A percentile compares a stretch with the other conserved stretches of the same genome.
Evolutionary conservation across 2,888 invertebrate genomes (phyloP).

Genomic region (Disparrhopalites patrizii): DNA sequence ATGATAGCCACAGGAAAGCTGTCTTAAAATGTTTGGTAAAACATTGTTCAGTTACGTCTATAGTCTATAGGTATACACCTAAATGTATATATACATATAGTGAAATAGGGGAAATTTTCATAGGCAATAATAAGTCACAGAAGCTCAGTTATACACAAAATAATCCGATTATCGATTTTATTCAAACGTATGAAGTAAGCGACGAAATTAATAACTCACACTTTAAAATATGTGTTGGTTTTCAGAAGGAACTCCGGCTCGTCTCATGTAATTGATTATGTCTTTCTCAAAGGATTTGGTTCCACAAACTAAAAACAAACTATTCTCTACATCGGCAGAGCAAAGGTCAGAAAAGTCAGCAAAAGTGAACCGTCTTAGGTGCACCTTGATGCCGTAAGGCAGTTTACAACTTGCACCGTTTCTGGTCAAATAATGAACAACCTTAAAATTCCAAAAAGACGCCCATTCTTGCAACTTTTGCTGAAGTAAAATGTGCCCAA

Average conservation of each 20-base stretch:
- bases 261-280: slow-evolving; percentile 52
- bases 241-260: slow-evolving; percentile 48
- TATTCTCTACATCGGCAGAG: slow-evolving; percentile 50
- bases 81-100: no score
- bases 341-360: slow-evolving; percentile 52
- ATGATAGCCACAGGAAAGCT: no score
- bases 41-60: no score
- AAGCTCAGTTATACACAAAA: no score
- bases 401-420: slow-evolving; percentile 40
- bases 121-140: no score
- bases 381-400: slow-evolving; percentile 59
- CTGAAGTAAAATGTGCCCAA: slow-evolving; percentile 61
- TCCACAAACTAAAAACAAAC: slow-evolving; percentile 62
- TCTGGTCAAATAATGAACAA: slow-evolving; percentile 59
- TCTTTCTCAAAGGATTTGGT: slow-evolving; percentile 58
- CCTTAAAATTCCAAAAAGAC: slow-evolving; percentile 71
- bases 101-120: no score
- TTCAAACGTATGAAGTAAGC: no score
- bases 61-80: no score
- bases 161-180: no score
- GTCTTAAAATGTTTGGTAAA: no score
- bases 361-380: slow-evolving; percentile 51
- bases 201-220: not conserved
- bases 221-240: slow-evolving; percentile 9
- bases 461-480: slow-evolving; percentile 59